Evolutionary conservation across 2,797 vertebrate genomes (phyloP), one percentile per base, ranked within the genome.

Genomic region (Chelon auratus): DNA sequence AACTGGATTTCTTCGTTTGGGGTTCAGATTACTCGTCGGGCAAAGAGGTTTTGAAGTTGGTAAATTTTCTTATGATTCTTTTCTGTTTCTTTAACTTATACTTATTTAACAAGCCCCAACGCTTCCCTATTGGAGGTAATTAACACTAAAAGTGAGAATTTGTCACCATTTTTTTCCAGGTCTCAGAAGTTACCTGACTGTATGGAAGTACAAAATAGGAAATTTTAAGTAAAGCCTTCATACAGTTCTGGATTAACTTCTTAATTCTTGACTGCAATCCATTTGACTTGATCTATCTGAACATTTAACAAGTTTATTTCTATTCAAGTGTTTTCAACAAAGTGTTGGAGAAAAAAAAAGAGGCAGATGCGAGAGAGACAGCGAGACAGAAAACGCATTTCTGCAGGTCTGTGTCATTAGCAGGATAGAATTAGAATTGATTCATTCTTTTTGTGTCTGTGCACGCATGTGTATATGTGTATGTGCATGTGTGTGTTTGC

Each of bases 371-470:
- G 48, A n/a, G n/a, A n/a, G 22, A 67, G 50, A n/a, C 69, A 58
- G 33, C 30, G 12, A 18, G 22, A 69, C 17, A 24, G 54, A 75
- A 56, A 53, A 48, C 20, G 62, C 62, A 66, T 45, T 40, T 36
- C 67, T 75, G 30, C 42, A 62, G 64, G 18, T 18, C 40, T 55
- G 62, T 52, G 64, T 69, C 67, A 68, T 82, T 72, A 74, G 62
- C 30, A 51, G 62, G 72, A 84, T 40, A 26, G 75, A 80, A 72
- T 74, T 57, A 47, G 57, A 64, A 68, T 75, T 47, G 55, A 78
- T 63, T 64, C 24, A 7, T 53, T 8, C 9, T 33, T 33, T 8
- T 33, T 22, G 2, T 56, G 20, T 58, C 3, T 30, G 15, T 43
- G 52, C 13, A 3, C 8, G 37, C 43, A 15, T 62, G 39, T 55